Evolutionary conservation across 2,888 invertebrate genomes (phyloP), one percentile per base, ranked within the genome.

Genomic region (Rhopalosiphum nymphaeae): DNA sequence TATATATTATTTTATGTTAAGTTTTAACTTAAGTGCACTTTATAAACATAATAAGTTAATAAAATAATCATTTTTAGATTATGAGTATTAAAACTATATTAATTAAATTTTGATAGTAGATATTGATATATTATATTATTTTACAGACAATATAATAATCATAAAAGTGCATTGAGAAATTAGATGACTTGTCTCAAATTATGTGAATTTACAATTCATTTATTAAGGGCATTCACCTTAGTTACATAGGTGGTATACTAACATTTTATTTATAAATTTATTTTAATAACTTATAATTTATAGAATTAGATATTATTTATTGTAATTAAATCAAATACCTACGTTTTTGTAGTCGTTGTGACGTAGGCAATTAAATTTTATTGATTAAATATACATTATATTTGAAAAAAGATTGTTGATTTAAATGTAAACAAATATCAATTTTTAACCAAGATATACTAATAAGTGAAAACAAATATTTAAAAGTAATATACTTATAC

Each of bases 301-400:
- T 36, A 67, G 67, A 87, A 25, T 87, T 16, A 29, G 13, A 67
- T 29, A 86, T 86, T n/a, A 87, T 36, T 49, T 9, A n/a, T 21
- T 13, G 29, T 46, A 4, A 87, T 49, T 29, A 86, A 44, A 29
- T 49, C 16, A 29, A 86, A 86, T n/a, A 49, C 29, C 46, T 86
- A n/a, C 13, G 44, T 46, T 87, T 29, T 87, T 13, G 5, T 49
- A 87, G 16, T 87, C 26, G 4, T 36, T 36, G n/a, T n/a, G 87
- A 87, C 86, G 86, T 49, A 87, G 21, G 49, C n/a, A 49, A 49
- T 87, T 49, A 29, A 87, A 49, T 87, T 26, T n/a, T 49, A 87
- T 87, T n/a, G 29, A 87, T 29, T 86, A n/a, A 86, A n/a, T 87
- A 21, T 9, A n/a, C 21, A 87, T 87, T 87, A 53, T 49, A 49